Evolutionary conservation across 1,140 invertebrate genomes (phyloP), one percentile per base, ranked within the genome.

Genomic region (Cyclargus thomasi): DNA sequence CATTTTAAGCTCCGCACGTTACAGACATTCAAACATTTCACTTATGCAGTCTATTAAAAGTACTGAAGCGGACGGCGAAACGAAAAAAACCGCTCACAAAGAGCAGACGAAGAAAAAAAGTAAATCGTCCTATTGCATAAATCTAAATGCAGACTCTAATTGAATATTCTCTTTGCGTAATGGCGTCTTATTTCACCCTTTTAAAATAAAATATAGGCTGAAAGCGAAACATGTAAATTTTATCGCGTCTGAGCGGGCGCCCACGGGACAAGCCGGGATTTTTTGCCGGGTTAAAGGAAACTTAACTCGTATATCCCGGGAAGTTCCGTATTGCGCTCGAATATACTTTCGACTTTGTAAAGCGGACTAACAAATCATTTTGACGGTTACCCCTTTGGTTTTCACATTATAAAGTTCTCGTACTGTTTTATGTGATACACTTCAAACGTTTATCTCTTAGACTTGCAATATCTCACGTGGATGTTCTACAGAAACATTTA

Each of bases 211-310:
- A 87, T 88, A 87, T 80, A 87, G 78, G 78, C 80, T 80, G 81
- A 79, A 87, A 84, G 78, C 80, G 82, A 84, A 87, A 86, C 86
- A 90, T 90, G 87, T 88, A 90, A 88, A 90, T 90, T 88, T 88
- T 84, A 87, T 84, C 82, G 79, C 71, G 82, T 85, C 86, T 86
- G 79, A 70, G 78, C 78, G 72, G 64, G 62, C 76, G 78, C 74
- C 77, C 76, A 71, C 69, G 75, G 80, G 80, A 78, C 70, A 57
- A 67, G 64, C 79, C 71, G 73, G 71, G 82, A 82, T 86, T 87
- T 90, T 79, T 86, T 81, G 68, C 76, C 47, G 79, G 83, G 79
- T 80, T 82, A 86, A 86, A 83, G 75, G 74, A 82, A 87, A 87
- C 77, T 88, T 87, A 78, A 77, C 79, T 81, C 83, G 82, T 83